These are phyloP conservation scores for Drosophila anomalipes DNA, from an alignment of 2,888 invertebrate species.

Conservation along the genomic window DNA sequence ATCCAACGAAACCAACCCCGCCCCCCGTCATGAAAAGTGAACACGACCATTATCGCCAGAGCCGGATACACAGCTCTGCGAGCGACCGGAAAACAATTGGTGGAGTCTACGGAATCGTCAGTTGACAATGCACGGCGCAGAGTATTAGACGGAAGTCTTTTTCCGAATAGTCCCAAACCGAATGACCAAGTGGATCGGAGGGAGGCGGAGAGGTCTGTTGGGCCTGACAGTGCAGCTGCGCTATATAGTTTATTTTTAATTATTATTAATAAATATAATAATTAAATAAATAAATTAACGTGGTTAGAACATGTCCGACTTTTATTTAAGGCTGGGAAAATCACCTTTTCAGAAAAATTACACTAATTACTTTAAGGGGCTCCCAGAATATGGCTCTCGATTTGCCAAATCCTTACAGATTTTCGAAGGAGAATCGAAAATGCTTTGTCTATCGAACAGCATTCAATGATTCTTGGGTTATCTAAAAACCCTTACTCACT, in stretches of 20 bases:
- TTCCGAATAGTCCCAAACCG: not conserved
- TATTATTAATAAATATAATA: constrained; percentile 13
- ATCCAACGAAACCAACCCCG: not conserved
- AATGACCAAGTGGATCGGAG: not conserved
- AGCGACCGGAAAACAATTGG: not conserved
- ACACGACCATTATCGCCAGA: not conserved
- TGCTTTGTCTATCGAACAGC: not conserved
- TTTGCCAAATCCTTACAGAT: not conserved
- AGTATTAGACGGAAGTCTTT: not conserved
- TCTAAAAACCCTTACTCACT: not conserved
- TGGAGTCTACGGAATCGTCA: not conserved
- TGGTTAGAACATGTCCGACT: not conserved
- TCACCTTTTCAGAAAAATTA: not conserved
- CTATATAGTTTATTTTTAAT: constrained; percentile 6
- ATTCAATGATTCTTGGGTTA: not conserved
- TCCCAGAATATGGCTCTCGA: not conserved
- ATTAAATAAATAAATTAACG: constrained; percentile 11
- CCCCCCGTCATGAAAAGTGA: not conserved
- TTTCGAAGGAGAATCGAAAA: not conserved
- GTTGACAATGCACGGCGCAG: not conserved
- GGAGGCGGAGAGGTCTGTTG: not conserved
- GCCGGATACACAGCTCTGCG: not conserved
- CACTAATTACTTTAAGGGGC: not conserved
- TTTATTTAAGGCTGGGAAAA: not conserved
- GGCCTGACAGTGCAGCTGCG: constrained; percentile 9